Evolutionary conservation across 2,888 invertebrate species (phyloP), one percentile per base, ranked within the genome.

Genomic region (Cataglyphis albicans): DNA sequence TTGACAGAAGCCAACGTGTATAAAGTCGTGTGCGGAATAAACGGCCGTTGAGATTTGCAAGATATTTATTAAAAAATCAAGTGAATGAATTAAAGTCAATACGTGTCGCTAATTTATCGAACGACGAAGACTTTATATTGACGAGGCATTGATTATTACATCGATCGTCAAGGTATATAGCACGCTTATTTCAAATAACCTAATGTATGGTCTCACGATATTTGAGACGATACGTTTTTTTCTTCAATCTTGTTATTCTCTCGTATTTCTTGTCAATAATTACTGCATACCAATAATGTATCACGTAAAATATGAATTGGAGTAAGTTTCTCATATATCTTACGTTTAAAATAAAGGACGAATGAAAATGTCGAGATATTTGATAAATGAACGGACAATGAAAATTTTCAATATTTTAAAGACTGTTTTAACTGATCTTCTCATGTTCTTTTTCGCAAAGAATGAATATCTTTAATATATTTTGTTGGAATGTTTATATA

Each of bases 1-100:
- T 93, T 93, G 93, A 93, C 93, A 92, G 92, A 88, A 91, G 91
- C 90, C 93, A 93, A 92, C 93, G 93, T 93, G 93, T 92, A 93
- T 90, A 91, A 91, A 92, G 86, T 87, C 81, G 85, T 84, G 87
- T 85, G 90, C 81, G 83, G 67, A 75, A 52, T 65, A 82, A 86
- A 85, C 83, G 18, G 63, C 82, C 87, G 84, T 72, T 78, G 86
- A 80, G 73, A 38, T 35, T 61, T 38, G 70, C 5, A 6, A 65
- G 68, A 75, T 67, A 84, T 84, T 74, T 67, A 76, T 81, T 64
- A 59, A 83, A 90, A 88, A 85, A 9, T 61, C 52, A 48, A 68
- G 32, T 44, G 57, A 18, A 70, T 87, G 83, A 85, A 81, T 84
- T 88, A 87, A 83, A 83, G 81, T 41, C 44, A 52, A n/a, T 32